Evolutionary conservation across 1,140 invertebrate species (phyloP).

Genomic region (Dreissena polymorpha): DNA sequence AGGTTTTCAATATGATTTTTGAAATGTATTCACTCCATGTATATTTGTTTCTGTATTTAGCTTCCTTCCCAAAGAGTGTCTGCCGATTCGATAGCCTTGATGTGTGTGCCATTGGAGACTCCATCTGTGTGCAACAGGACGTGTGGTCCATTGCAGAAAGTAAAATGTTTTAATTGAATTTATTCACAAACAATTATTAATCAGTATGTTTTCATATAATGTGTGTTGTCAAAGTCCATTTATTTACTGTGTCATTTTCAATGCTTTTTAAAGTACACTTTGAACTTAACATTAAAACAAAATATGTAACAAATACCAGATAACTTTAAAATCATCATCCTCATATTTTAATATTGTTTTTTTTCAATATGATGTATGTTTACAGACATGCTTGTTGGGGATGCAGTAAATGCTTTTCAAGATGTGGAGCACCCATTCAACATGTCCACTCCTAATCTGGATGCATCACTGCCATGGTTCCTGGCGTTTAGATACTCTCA

Average conservation of each 20-base stretch:
- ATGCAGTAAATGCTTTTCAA: neutral
- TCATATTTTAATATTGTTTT: neutral
- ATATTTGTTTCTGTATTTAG: neutral
- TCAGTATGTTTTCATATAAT: too few species aligned
- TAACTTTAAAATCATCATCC: too few species aligned
- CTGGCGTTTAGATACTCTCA: too few species aligned
- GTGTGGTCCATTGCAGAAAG: constrained; percentile 19
- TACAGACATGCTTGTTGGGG: constrained; percentile 9
- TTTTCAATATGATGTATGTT: neutral
- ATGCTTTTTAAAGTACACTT: too few species aligned
- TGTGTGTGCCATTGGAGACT: neutral
- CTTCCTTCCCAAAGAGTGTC: neutral
- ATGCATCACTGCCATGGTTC: too few species aligned
- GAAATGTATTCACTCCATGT: too few species aligned
- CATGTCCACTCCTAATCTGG: neutral
- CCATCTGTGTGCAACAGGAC: neutral
- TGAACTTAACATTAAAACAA: too few species aligned
- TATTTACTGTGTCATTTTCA: too few species aligned
- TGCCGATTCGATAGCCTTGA: constrained; percentile 3
- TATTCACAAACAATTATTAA: too few species aligned
- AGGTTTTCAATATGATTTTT: too few species aligned
- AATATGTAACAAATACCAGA: too few species aligned
- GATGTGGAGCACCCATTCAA: constrained; percentile 10
- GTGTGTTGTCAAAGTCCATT: too few species aligned
- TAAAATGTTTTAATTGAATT: neutral